Evolutionary conservation across 2,888 invertebrate species (phyloP), one percentile per base, ranked within the genome.

Genomic region (Acholoe squamosa): DNA sequence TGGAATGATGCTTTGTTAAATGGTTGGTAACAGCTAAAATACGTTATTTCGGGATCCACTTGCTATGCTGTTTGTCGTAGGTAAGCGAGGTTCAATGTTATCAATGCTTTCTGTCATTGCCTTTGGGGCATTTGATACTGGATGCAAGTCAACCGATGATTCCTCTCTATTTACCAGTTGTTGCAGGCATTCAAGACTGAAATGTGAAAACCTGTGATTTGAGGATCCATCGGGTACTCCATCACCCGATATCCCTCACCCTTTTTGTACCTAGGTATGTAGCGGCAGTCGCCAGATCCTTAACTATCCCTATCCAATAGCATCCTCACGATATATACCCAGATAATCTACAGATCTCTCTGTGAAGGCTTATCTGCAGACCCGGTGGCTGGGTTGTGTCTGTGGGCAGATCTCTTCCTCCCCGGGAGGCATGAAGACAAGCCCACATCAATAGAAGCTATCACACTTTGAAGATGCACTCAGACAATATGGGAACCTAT

Each of bases 231-330:
- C 5, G 3, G 43, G 5, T 43, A 3, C 43, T 43, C 43, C 10
- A 43, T 43, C 43, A 43, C 43, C 43, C 43, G 5, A 43, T 10
- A 43, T 10, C 43, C 43, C 10, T 10, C 43, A 3, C 61, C 61
- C 61, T 61, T 19, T 61, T 61, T 19, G 61, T 61, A n/a, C n/a
- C 5, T 19, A 61, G 61, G 61, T 43, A 43, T 43, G 43, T 61
- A 61, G 61, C 5, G 71, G 71, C 71, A 5, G 71, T 7, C 71
- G 71, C 71, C 71, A 71, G 28, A 71, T 71, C 71, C 31, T 71
- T 71, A 71, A 28, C 71, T 14, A 25, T 28, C 14, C n/a, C 14
- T 71, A 71, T 71, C 71, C 12, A 7, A 71, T 61, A 0, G 28
- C 43, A 3, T 28, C 25, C 25, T 71, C 1, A 61, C 10, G 1